Evolutionary conservation across 2,113 vertebrate genomes (phyloP).

Genomic region (Cacatua alba): DNA sequence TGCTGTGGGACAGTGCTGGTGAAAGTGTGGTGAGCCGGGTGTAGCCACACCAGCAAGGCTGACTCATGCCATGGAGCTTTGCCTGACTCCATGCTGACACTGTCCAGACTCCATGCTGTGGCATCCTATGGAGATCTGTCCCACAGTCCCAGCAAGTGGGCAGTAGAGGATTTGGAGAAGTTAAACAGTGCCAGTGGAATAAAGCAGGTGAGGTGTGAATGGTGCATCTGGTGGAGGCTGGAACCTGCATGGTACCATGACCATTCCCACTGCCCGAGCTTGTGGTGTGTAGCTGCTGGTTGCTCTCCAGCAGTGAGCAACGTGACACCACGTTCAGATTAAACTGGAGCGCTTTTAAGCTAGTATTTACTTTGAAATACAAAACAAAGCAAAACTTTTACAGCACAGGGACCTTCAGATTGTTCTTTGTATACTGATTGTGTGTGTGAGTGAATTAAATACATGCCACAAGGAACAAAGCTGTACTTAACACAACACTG

Average conservation of each 20-base stretch:
- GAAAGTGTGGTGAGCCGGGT: background rate
- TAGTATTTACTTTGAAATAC: background rate
- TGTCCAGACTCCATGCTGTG: background rate
- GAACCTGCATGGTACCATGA: background rate
- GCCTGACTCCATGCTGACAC: background rate
- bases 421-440: background rate
- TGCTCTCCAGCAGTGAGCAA: background rate
- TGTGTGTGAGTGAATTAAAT: background rate
- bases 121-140: background rate
- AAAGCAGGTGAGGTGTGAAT: background rate
- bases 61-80: background rate
- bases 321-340: background rate
- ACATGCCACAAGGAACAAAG: background rate
- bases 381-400: background rate
- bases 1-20: background rate
- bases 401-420: background rate
- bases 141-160: background rate
- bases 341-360: background rate
- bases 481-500: background rate
- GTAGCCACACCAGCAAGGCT: background rate
- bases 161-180: background rate
- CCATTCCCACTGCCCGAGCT: background rate
- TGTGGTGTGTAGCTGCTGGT: background rate
- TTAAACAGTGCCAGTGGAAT: background rate
- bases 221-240: background rate